Evolutionary conservation across 2,113 vertebrate species (phyloP).

Genomic region (Hystrix brachyura): DNA sequence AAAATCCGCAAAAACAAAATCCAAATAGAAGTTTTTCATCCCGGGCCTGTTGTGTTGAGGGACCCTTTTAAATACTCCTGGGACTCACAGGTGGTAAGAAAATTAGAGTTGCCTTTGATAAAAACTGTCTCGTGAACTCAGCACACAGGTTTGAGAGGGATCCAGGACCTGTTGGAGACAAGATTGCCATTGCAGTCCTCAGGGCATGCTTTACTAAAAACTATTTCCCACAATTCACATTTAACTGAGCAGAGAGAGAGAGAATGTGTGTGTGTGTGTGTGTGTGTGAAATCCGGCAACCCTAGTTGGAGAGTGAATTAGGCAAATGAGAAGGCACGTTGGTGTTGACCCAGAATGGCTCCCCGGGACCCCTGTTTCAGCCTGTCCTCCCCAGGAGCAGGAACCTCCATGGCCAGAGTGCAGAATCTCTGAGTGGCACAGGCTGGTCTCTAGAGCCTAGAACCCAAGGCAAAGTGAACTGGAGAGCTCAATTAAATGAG

Average conservation of each 20-base stretch:
- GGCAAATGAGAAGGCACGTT: background rate
- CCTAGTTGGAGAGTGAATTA: background rate
- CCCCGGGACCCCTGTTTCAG: background rate
- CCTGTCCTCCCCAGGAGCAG: fast-evolving
- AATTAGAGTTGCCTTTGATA: background rate
- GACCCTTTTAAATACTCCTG: background rate
- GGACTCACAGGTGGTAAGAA: background rate
- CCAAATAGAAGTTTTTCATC: no score
- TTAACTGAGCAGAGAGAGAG: background rate
- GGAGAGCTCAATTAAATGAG: background rate
- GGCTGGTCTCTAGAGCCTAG: background rate
- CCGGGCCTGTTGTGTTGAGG: no score
- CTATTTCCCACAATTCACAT: background rate
- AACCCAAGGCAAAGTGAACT: background rate
- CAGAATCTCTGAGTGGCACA: background rate
- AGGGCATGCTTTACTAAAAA: background rate
- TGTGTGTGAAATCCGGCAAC: background rate
- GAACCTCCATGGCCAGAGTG: fast-evolving
- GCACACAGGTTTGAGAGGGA: background rate
- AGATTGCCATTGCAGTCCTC: background rate
- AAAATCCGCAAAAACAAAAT: background rate
- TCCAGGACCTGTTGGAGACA: background rate
- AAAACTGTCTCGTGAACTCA: background rate
- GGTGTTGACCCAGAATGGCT: background rate
- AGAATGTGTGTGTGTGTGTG: no score